These are phyloP conservation scores for zebrafish (Danio rerio) DNA, from an alignment of 2,113 vertebrate genomes.

Conservation along the genomic window DNA sequence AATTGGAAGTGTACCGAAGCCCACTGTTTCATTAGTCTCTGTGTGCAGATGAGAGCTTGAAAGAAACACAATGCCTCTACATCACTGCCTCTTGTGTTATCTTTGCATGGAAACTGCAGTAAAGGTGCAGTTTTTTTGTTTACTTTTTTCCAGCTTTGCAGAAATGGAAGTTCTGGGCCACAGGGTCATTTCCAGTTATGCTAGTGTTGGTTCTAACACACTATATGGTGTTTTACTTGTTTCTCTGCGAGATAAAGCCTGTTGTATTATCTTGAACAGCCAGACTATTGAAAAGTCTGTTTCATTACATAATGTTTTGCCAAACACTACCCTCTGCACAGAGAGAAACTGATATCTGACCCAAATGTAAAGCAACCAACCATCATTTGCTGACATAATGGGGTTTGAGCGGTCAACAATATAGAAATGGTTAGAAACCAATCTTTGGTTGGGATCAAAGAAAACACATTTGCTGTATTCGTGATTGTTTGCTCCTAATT, in stretches of 20 bases:
- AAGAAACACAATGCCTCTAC: too few relatives aligned
- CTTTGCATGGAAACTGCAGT: too few relatives aligned
- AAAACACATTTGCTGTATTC: not conserved
- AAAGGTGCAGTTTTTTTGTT: too few relatives aligned
- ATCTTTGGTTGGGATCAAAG: not conserved
- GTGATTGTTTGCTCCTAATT: not conserved
- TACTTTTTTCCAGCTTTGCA: too few relatives aligned
- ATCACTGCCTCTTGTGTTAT: too few relatives aligned
- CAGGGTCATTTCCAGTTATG: too few relatives aligned
- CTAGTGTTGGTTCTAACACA: not conserved
- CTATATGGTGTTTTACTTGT: not conserved
- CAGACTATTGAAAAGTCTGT: not conserved
- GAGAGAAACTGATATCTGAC: not conserved
- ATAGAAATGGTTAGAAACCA: not conserved
- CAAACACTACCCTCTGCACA: not conserved
- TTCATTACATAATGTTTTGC: not conserved
- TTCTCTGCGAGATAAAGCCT: not conserved
- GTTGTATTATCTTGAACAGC: slow-evolving; percentile 18
- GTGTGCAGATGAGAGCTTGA: too few relatives aligned
- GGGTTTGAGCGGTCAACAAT: not conserved
- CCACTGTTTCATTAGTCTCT: too few relatives aligned
- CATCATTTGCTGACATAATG: not conserved
- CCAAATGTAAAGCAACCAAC: not conserved
- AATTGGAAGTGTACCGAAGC: too few relatives aligned
- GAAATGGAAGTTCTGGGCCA: too few relatives aligned